Percentiles rank a stretch among this genome's conserved stretches.
These are phyloP conservation scores for Coelopa pilipes DNA, from an alignment of 2,888 invertebrate genomes.

Conservation along the genomic window DNA sequence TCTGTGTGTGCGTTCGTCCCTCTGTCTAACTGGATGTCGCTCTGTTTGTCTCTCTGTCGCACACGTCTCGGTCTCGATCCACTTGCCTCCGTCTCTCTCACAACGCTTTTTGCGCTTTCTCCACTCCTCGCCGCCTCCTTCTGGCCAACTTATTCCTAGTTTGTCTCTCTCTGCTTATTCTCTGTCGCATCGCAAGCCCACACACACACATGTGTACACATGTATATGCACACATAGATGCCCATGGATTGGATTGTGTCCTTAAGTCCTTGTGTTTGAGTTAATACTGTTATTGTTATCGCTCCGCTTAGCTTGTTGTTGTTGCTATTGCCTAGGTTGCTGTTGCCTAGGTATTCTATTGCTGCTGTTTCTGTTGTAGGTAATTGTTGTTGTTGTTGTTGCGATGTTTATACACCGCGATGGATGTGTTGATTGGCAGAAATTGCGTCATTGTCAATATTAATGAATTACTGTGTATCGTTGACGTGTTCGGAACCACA, in stretches of 20 bases:
- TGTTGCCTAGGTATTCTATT: no score
- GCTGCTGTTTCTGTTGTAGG: no score
- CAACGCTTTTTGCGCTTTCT: background rate
- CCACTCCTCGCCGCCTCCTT: background rate
- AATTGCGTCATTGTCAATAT: no score
- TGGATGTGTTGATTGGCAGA: no score
- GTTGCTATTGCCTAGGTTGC: no score
- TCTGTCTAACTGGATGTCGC: background rate
- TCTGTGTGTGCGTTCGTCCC: background rate
- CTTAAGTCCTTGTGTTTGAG: no score
- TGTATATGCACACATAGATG: slow-evolving; percentile 30
- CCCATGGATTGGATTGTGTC: background rate
- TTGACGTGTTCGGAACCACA: no score
- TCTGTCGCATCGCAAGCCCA: slow-evolving; percentile 12
- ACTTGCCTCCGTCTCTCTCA: background rate
- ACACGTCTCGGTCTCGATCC: background rate
- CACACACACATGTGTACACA: slow-evolving; percentile 18
- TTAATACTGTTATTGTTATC: no score
- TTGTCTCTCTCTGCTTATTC: background rate
- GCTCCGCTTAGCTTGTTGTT: no score
- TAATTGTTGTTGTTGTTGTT: no score
- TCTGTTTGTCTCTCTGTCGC: background rate
- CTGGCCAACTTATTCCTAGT: background rate
- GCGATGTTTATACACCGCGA: no score
- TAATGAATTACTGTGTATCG: no score